Evolutionary conservation across 2,888 invertebrate genomes (phyloP).

Genomic region (Agonopterix arenella): DNA sequence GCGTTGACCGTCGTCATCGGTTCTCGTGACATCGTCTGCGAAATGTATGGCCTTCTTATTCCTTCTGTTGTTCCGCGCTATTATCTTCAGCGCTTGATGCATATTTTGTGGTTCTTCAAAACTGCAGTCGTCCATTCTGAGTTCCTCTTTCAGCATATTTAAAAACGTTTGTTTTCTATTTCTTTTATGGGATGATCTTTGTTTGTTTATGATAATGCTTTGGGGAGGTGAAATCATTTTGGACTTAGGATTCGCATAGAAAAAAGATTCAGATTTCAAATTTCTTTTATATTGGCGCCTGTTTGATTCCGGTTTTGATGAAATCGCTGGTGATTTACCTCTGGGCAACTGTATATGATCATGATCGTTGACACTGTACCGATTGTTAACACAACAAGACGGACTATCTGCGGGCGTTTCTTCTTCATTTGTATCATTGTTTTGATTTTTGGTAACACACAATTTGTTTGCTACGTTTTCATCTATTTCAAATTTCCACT

Average conservation of each 20-base stretch:
- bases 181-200: constrained; percentile 12
- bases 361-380: too few relatives aligned
- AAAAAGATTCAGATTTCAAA: not conserved
- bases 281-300: not conserved
- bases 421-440: not conserved
- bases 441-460: constrained; percentile 1
- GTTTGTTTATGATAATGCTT: not conserved
- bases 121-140: constrained; percentile 20
- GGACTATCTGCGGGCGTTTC: not conserved
- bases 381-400: not conserved
- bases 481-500: constrained; percentile 27
- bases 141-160: constrained; percentile 37
- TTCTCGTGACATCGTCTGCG: not conserved
- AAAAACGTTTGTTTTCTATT: constrained; percentile 31
- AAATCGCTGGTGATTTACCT: too few relatives aligned
- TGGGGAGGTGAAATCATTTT: not conserved
- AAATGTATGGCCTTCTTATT: constrained; percentile 5
- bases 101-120: constrained; percentile 42
- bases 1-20: not conserved
- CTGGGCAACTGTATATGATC: too few relatives aligned
- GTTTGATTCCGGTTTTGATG: not conserved
- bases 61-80: constrained; percentile 38
- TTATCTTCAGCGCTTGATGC: constrained; percentile 41
- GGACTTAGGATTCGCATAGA: not conserved
- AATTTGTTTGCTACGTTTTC: constrained; percentile 34